Base-by-base conservation (phyloP, 2,888 invertebrate species). In the Lasioglossum vierecki region DNA sequence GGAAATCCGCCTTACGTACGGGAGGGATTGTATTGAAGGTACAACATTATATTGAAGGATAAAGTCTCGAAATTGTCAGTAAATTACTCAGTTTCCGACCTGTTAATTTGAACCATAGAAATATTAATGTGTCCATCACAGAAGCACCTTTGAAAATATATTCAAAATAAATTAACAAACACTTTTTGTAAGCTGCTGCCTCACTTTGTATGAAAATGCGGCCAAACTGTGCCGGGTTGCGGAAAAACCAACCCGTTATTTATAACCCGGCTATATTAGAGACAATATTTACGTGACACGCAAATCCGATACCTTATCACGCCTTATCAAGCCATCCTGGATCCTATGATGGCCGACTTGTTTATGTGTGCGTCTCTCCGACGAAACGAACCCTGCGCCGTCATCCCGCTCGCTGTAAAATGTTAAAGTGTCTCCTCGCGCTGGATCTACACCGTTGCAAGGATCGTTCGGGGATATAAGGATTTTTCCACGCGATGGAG, bases 221-320 rank as follows among this genome's bases (percentile, higher is more conserved):
- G 26, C 15, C 35, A 70, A 53, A 18, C 26, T 57, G 22, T 66
- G 8, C 9, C 63, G 6, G 22, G 6, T 66, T 60, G 72, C 35
- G 74, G 66, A 41, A 49, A 82, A 72, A 49, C n/a, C 35, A 6
- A n/a, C 1, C 13, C 78, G 80, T 92, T 92, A 91, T 92, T 92
- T 91, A 91, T 91, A 90, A 85, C 78, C 80, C 35, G 73, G 72
- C 66, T 79, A 74, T 87, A 89, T 91, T 88, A 88, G 85, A 89
- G 80, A 83, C 85, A 87, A 91, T 91, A 91, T 91, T 88, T 89
- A 88, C 87, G 86, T 82, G 88, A 79, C 85, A 83, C 85, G 84
- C 85, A 85, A 88, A 83, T 76, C 66, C 87, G 87, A 88, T 88
- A 86, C 72, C 83, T 89, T 91, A 89, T 91, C 90, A 70, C 68